Percentiles rank a stretch among this genome's conserved stretches.
Conservation (phyloP, 2,888 invertebrate genomes). For the Tholera decimalis region DNA sequence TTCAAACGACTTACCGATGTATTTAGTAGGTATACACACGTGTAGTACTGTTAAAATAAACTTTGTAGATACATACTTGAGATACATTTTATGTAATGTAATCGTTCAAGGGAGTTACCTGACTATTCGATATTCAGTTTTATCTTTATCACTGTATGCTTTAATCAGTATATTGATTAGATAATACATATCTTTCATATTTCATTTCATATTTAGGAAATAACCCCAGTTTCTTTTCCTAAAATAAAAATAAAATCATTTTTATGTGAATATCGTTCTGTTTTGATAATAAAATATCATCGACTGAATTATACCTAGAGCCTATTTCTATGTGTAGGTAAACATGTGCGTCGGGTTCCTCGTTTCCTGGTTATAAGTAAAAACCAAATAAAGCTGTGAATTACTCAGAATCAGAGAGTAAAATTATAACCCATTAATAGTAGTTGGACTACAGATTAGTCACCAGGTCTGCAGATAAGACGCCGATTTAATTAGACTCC, state of each 20-base stretch:
- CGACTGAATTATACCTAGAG: neutral
- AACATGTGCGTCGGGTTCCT: neutral
- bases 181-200: constrained; percentile 11
- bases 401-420: neutral
- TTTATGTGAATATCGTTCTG: neutral
- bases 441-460: neutral
- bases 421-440: neutral
- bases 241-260: neutral
- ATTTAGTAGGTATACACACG: too few species aligned
- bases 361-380: neutral
- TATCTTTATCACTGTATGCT: neutral
- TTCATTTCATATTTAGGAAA: neutral
- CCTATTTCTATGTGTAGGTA: neutral
- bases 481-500: too few species aligned
- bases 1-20: too few species aligned
- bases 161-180: constrained; percentile 22
- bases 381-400: neutral
- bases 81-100: neutral
- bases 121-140: constrained; percentile 1
- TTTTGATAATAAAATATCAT: neutral
- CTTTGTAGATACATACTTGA: too few species aligned
- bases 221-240: neutral
- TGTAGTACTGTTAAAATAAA: too few species aligned
- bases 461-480: too few species aligned
- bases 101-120: constrained; percentile 22